Conservation (phyloP, 2,113 vertebrate genomes). For the Marcusenius ussheri region DNA sequence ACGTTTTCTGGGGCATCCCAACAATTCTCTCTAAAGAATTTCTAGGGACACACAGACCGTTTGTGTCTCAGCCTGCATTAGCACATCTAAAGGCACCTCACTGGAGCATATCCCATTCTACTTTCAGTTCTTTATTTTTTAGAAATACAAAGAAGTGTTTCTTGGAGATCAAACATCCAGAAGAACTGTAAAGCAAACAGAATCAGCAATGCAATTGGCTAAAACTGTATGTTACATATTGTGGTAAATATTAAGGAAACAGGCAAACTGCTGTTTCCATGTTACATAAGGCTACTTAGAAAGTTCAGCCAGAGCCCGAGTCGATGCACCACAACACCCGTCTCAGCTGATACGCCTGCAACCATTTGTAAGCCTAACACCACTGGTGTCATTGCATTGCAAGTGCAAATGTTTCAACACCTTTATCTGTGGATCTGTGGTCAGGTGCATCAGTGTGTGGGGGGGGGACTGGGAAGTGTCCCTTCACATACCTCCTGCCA, state of each 20-base stretch:
- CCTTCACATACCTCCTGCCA: constrained; percentile 81
- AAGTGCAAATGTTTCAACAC: neutral
- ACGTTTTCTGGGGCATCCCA: neutral
- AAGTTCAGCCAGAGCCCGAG: neutral
- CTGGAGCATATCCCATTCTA: neutral
- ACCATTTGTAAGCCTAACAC: neutral
- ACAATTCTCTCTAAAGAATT: neutral
- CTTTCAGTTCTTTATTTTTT: neutral
- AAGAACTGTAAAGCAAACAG: neutral
- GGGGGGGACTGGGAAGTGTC: neutral
- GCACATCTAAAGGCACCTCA: neutral
- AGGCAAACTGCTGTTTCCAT: neutral
- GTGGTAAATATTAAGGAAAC: neutral
- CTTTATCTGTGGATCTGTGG: neutral
- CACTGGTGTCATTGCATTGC: neutral
- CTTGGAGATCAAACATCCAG: neutral
- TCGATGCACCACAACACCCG: neutral
- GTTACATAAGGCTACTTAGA: neutral
- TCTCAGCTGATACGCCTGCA: neutral
- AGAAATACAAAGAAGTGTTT: neutral
- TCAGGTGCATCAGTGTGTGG: neutral
- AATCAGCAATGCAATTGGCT: neutral
- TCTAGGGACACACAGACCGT: neutral
- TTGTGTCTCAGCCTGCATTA: neutral
- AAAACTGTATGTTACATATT: neutral